Percentiles rank a stretch among this genome's conserved stretches.
Evolutionary conservation across 2,888 invertebrate genomes (phyloP).

Genomic region (Andrena hattorfiana): DNA sequence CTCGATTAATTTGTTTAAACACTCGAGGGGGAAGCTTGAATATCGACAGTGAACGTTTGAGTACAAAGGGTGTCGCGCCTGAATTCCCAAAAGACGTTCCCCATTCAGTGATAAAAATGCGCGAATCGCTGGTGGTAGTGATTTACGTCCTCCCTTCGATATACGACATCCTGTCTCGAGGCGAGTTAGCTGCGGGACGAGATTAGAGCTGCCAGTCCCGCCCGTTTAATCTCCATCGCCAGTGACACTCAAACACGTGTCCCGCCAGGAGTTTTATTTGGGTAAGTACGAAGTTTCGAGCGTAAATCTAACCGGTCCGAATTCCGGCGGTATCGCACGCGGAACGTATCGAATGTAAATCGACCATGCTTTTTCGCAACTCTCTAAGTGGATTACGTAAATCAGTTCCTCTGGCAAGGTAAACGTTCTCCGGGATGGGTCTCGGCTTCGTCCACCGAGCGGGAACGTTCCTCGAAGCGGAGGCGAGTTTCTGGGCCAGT

Average conservation of each 20-base stretch:
- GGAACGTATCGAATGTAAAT: not conserved
- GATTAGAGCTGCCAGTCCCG: not conserved
- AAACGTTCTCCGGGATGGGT: constrained; percentile 3
- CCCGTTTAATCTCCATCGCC: constrained; percentile 17
- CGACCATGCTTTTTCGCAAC: constrained; percentile 24
- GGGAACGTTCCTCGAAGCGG: not conserved
- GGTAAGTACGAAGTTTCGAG: constrained; percentile 1
- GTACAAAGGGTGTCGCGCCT: not conserved
- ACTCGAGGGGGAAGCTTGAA: not conserved
- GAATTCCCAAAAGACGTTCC: not conserved
- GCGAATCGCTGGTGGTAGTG: not conserved
- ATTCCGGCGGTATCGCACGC: not conserved
- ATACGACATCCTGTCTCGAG: too few relatives aligned
- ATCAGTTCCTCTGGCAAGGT: not conserved
- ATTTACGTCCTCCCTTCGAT: too few relatives aligned
- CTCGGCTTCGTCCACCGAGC: not conserved
- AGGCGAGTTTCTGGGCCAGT: not conserved
- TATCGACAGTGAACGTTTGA: not conserved
- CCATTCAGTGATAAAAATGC: not conserved
- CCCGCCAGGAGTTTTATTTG: constrained; percentile 25
- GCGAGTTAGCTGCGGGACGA: too few relatives aligned
- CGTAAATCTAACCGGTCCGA: constrained; percentile 10
- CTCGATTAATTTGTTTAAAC: constrained; percentile 6
- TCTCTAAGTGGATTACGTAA: not conserved
- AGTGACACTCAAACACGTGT: constrained; percentile 3